Percentiles rank a stretch among this genome's conserved stretches.
phyloP scores from a whole-genome alignment of 2,888 invertebrate species.

The Cataglyphis altisquamis region DNA sequence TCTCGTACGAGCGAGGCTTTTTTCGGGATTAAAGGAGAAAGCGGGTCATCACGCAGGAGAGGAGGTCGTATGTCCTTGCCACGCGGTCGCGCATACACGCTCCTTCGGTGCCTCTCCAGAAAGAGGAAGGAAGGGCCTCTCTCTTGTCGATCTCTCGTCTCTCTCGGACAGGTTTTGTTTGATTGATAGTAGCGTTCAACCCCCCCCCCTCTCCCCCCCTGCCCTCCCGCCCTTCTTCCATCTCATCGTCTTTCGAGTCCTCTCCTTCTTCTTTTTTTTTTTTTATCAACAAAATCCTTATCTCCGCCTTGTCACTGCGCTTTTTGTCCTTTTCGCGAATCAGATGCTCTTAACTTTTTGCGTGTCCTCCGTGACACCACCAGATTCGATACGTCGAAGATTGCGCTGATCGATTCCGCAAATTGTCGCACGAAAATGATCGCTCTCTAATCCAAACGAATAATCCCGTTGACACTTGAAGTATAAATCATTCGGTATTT shows the following conservation, averaged over 20 bases:
- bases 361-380: conserved; percentile 29
- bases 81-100: neutral
- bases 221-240: too few species aligned
- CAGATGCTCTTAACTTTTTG: conserved; percentile 28
- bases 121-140: conserved; percentile 31
- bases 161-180: conserved; percentile 57
- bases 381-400: conserved; percentile 44
- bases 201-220: neutral
- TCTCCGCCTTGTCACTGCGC: neutral
- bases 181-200: conserved; percentile 52
- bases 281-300: conserved; percentile 27
- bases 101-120: conserved; percentile 15
- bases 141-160: conserved; percentile 52
- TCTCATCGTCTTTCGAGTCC: conserved; percentile 27
- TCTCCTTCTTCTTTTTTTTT: conserved; percentile 22
- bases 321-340: conserved; percentile 10
- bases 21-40: conserved; percentile 51
- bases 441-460: conserved; percentile 23
- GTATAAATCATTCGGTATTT: neutral
- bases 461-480: neutral
- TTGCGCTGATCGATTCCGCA: conserved; percentile 51
- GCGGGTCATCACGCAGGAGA: conserved; percentile 48
- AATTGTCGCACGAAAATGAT: conserved; percentile 44
- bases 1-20: conserved; percentile 58
- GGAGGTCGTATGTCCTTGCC: conserved; percentile 38